Conservation (phyloP, 2,888 invertebrate genomes). For the Pandemis heparana region DNA sequence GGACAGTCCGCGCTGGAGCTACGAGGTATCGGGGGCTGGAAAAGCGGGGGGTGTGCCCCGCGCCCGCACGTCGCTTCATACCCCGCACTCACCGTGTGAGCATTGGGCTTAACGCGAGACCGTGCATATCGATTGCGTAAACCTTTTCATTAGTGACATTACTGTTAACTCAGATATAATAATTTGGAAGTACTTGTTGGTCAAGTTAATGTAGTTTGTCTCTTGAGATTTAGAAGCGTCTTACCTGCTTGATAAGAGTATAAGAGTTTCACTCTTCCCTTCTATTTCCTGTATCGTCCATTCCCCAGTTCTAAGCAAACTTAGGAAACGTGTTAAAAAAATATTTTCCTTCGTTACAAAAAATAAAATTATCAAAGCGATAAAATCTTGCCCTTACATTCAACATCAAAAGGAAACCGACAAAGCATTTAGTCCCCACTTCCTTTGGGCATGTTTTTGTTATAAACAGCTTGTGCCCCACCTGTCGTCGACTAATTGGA, state of each 20-base stretch:
- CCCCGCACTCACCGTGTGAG: too few relatives aligned
- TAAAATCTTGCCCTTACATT: constrained; percentile 29
- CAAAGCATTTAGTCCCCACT: constrained; percentile 48
- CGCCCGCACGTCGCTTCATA: too few relatives aligned
- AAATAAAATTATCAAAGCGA: constrained; percentile 22
- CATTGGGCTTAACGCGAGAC: too few relatives aligned
- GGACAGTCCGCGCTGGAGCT: too few relatives aligned
- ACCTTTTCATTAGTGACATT: too few relatives aligned
- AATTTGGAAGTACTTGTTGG: too few relatives aligned
- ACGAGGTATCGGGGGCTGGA: too few relatives aligned
- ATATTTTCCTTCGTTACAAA: not conserved
- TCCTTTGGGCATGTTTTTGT: constrained; percentile 60
- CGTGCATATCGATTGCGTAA: too few relatives aligned
- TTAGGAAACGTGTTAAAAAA: constrained; percentile 1
- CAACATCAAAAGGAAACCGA: constrained; percentile 52
- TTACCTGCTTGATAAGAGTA: not conserved
- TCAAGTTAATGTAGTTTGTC: too few relatives aligned
- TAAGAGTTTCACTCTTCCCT: not conserved
- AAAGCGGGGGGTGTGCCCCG: too few relatives aligned
- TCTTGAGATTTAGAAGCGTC: not conserved
- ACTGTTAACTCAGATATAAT: too few relatives aligned
- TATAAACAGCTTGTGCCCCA: constrained; percentile 58
- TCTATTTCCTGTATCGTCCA: not conserved
- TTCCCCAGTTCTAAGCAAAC: not conserved
- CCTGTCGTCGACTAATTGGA: constrained; percentile 77